Conservation (phyloP, 2,797 vertebrate genomes). For the Fistularia tabacaria region DNA sequence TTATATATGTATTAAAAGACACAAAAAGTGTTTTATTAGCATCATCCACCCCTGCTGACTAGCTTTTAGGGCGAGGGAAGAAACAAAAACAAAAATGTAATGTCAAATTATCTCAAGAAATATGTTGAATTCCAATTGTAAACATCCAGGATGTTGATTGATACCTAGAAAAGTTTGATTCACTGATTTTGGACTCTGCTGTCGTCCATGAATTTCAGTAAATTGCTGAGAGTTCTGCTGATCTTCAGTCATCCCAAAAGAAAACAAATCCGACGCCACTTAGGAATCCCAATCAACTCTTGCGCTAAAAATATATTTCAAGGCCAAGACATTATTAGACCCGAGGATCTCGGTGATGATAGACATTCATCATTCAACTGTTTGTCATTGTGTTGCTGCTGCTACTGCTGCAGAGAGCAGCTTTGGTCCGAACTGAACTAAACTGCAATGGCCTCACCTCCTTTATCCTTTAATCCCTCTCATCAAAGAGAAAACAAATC, state of each 20-base stretch:
- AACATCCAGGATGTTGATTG: too few relatives aligned
- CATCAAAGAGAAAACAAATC: conserved; percentile 79
- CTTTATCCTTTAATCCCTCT: conserved; percentile 79
- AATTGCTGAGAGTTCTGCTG: conserved; percentile 10
- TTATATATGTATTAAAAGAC: conserved; percentile 21
- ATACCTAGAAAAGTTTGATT: too few relatives aligned
- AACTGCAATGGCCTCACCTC: conserved; percentile 61
- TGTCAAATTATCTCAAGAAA: too few relatives aligned
- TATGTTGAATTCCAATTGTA: too few relatives aligned
- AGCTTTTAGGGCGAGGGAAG: too few relatives aligned
- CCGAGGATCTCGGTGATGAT: conserved; percentile 40
- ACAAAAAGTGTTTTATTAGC: not conserved
- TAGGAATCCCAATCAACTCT: conserved; percentile 43
- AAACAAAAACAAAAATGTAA: too few relatives aligned
- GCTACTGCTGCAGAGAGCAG: conserved; percentile 50
- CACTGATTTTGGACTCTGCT: too few relatives aligned
- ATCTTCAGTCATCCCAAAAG: conserved; percentile 22
- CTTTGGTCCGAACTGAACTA: conserved; percentile 68
- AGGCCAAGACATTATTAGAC: conserved; percentile 6
- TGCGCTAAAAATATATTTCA: not conserved
- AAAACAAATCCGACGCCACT: conserved; percentile 31
- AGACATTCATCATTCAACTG: conserved; percentile 53
- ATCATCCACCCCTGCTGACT: too few relatives aligned
- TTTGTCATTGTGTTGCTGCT: conserved; percentile 56
- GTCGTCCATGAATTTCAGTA: conserved; percentile 8